Percentiles rank a stretch among this genome's conserved stretches.
phyloP scores from a whole-genome alignment of 2,888 invertebrate species.

The Lasioglossum pauxillum region DNA sequence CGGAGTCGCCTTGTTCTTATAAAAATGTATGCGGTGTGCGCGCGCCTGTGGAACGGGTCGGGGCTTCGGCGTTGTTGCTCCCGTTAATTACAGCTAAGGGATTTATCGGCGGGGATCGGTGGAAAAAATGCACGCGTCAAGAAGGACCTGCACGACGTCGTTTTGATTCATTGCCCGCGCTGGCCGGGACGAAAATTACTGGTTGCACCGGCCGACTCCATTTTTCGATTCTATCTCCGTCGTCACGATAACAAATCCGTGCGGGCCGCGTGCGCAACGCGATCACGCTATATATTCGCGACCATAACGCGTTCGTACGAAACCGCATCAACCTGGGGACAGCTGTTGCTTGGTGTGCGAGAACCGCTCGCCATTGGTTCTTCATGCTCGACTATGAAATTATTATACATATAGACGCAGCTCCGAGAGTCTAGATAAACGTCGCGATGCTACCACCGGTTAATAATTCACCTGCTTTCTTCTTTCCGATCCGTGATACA shows the following conservation, averaged over 20 bases:
- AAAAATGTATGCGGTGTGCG: slow-evolving; percentile 47
- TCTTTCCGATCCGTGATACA: slow-evolving; percentile 27
- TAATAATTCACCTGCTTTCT: slow-evolving; percentile 30
- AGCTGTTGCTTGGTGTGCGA: slow-evolving; percentile 40
- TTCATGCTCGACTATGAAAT: slow-evolving; percentile 9
- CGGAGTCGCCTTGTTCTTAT: slow-evolving; percentile 30
- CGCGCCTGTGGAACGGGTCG: slow-evolving; percentile 13
- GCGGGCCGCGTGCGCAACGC: slow-evolving; percentile 65
- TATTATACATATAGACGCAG: background rate
- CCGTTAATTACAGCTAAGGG: slow-evolving; percentile 51
- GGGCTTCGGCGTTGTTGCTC: background rate
- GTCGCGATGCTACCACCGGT: slow-evolving; percentile 24
- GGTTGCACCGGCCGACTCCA: slow-evolving; percentile 48
- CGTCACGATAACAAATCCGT: slow-evolving; percentile 64
- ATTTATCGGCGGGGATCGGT: slow-evolving; percentile 47
- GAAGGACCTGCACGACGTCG: slow-evolving; percentile 37
- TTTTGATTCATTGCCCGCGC: slow-evolving; percentile 55
- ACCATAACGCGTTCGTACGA: slow-evolving; percentile 26
- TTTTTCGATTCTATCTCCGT: slow-evolving; percentile 59
- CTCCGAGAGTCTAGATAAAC: slow-evolving; percentile 34
- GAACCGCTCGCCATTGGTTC: slow-evolving; percentile 37
- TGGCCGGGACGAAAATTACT: slow-evolving; percentile 45
- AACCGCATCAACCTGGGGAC: slow-evolving; percentile 28
- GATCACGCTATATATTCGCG: slow-evolving; percentile 70
- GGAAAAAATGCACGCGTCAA: slow-evolving; percentile 48